Evolutionary conservation across 1,140 invertebrate species (phyloP), one percentile per base, ranked within the genome.

Genomic region (Copidosoma floridanum): DNA sequence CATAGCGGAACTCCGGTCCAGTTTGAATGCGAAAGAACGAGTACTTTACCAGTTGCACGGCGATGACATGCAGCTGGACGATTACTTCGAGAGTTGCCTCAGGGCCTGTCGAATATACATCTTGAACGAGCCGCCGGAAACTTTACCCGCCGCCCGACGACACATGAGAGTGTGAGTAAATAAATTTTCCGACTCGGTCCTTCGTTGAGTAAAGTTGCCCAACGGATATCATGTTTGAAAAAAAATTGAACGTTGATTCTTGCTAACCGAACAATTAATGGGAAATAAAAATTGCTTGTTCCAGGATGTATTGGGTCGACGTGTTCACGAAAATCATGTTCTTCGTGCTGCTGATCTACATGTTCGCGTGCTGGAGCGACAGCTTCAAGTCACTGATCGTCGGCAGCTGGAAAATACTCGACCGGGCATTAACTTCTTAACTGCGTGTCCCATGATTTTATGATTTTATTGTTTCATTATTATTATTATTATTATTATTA

Each of bases 111-210:
- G 92, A 44, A 79, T 89, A 38, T 90, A 88, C 66, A 88, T 95
- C 55, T 76, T 95, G 0, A 92, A 93, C 63, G 92, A 94, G 71
- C 84, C 83, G n/a, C 90, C 91, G 37, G 88, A 90, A 43, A 92
- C 90, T 2, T 73, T 96, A 24, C 92, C 92, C 12, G 87, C 89
- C 11, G 91, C 90, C 16, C 83, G 85, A 57, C 82, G 89, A 38
- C 90, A 92, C 69, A 88, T 92, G 85, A 85, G 82, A 81, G 72
- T 90, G 89, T 90, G 81, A 85, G 84, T 80, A 57, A n/a, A n/a
- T n/a, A n/a, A n/a, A n/a, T n/a, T n/a, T n/a, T n/a, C n/a, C n/a
- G n/a, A n/a, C 14, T 14, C 20, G n/a, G n/a, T 48, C 16, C n/a
- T 26, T 61, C 40, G 8, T n/a, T 32, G 3, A n/a, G n/a, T n/a